Evolutionary conservation across 2,113 vertebrate species (phyloP).

Genomic region (Aspiorhynchus laticeps): DNA sequence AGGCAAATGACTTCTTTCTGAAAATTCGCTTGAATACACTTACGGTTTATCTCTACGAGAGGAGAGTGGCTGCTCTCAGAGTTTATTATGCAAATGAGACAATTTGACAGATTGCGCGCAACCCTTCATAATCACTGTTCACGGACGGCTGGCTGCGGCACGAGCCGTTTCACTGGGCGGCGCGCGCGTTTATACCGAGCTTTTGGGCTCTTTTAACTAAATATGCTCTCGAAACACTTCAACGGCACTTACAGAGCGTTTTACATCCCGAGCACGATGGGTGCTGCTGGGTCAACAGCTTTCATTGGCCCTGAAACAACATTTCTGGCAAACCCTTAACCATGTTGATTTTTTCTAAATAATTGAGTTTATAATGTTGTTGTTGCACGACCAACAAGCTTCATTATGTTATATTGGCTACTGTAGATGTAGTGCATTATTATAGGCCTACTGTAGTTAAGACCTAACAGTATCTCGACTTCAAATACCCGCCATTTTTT

Average conservation of each 20-base stretch:
- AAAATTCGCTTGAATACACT: constrained; percentile 33
- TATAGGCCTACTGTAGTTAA: no score
- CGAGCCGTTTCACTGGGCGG: constrained; percentile 54
- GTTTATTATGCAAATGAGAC: constrained; percentile 47
- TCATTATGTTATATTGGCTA: no score
- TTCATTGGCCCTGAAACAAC: neutral
- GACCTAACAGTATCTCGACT: no score
- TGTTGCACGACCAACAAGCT: no score
- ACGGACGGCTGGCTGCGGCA: constrained; percentile 31
- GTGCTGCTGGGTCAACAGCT: neutral
- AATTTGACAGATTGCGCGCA: constrained; percentile 34
- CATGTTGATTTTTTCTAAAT: no score
- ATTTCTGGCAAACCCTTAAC: neutral
- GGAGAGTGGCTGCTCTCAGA: constrained; percentile 28
- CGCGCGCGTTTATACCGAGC: constrained; percentile 6
- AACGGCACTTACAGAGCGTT: neutral
- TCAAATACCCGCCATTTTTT: no score
- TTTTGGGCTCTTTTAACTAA: constrained; percentile 5
- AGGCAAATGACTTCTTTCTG: constrained; percentile 23
- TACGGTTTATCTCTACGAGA: constrained; percentile 35
- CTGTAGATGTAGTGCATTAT: no score
- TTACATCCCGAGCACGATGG: neutral
- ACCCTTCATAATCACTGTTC: constrained; percentile 32
- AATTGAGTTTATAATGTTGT: no score
- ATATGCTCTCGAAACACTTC: neutral